Base-by-base conservation (phyloP, 2,113 vertebrate species). In the Peromyscus leucopus region DNA sequence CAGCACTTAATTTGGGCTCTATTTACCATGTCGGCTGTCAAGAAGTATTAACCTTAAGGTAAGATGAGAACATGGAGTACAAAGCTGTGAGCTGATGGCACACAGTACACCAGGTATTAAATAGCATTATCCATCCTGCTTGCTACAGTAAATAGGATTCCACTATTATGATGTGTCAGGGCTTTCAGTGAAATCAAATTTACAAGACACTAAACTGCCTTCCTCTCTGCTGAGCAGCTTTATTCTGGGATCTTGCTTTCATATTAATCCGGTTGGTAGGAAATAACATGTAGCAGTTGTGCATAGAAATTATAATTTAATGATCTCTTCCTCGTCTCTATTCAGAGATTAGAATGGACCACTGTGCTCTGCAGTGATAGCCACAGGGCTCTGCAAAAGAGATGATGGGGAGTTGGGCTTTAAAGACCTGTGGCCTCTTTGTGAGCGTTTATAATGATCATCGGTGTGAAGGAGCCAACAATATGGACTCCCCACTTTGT, bases 91-190 rank as follows among this genome's bases (percentile, higher is more conserved):
- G 98, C 97, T 96, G 98, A 98, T 98, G 98, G 98, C 98, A 97
- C 94, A 95, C 93, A 78, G 98, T 98, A 93, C 98, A 95, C 97
- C 98, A 98, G 98, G 98, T 99, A 99, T 99, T 99, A 99, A 99
- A 99, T 98, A 98, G 98, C 97, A 99, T 99, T 99, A 99, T 98
- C 98, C 98, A 87, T 98, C 98, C 98, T 97, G 97, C 98, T 98
- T 98, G 98, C 98, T 98, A 92, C 98, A 98, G 98, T 99, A 99
- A 99, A 99, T 99, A 99, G 99, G 99, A 99, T 99, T 99, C 98
- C 75, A 94, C 98, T 98, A 98, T 99, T 99, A 98, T 98, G 98
- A 99, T 99, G 98, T 99, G 99, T 99, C 98, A 98, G 98, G 98
- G 98, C 98, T 99, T 99, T 98, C 98, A 96, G 97, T 88, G 97